phyloP scores from a whole-genome alignment of 2,797 vertebrate genomes.

The Morelia viridis region DNA sequence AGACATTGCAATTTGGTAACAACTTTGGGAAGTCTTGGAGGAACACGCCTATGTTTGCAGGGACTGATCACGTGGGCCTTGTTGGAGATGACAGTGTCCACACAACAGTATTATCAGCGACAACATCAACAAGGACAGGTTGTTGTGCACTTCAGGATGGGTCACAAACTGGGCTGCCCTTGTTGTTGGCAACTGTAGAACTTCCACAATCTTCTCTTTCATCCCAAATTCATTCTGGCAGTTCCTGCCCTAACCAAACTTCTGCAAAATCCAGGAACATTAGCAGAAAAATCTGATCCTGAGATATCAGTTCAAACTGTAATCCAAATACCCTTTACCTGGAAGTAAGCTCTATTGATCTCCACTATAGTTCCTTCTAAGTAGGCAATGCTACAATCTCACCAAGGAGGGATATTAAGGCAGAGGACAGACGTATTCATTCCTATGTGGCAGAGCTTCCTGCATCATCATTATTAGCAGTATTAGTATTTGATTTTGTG shows the following conservation, averaged over 20 bases:
- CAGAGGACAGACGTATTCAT: not conserved
- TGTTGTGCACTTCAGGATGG: not conserved
- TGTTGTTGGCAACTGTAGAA: too few relatives aligned
- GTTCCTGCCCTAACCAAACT: not conserved
- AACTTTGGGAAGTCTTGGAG: not conserved
- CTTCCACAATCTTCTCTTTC: not conserved
- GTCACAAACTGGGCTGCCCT: too few relatives aligned
- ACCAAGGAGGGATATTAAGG: not conserved
- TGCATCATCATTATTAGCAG: not conserved
- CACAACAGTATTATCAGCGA: too few relatives aligned
- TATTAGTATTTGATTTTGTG: not conserved
- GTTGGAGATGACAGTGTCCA: not conserved
- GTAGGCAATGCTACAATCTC: not conserved
- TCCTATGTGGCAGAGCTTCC: not conserved
- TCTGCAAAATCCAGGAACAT: not conserved
- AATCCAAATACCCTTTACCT: not conserved
- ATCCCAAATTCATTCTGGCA: not conserved
- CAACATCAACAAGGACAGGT: not conserved
- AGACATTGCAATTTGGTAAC: too few relatives aligned
- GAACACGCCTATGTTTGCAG: not conserved
- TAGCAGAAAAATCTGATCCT: not conserved
- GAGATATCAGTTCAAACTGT: not conserved
- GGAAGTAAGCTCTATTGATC: not conserved
- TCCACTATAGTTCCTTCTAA: not conserved
- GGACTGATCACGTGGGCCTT: not conserved